Evolutionary conservation across 2,797 vertebrate species (phyloP).

Genomic region (Peromyscus melanophrys): DNA sequence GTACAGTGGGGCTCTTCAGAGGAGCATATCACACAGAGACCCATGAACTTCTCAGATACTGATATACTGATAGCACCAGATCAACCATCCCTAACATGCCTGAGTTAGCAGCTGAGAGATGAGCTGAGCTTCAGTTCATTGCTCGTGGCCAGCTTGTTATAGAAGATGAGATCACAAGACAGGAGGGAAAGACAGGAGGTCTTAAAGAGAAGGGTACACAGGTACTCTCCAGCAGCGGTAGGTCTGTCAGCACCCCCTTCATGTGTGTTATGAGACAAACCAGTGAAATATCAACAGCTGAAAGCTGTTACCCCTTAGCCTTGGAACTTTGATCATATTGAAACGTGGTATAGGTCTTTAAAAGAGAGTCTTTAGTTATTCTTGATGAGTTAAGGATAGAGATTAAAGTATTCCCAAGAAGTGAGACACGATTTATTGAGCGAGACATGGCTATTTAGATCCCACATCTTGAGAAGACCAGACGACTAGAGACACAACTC

Average conservation of each 20-base stretch:
- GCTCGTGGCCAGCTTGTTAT: background rate
- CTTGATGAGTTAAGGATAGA: background rate
- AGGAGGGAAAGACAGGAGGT: background rate
- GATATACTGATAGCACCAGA: background rate
- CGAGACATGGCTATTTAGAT: background rate
- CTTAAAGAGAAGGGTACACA: background rate
- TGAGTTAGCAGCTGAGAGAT: background rate
- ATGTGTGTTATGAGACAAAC: background rate
- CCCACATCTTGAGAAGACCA: background rate
- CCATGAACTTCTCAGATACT: too few relatives aligned
- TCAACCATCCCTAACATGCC: too few relatives aligned
- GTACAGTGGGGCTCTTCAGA: background rate
- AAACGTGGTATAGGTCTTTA: background rate
- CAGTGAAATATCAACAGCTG: background rate
- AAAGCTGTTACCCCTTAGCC: background rate
- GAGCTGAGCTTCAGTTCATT: background rate
- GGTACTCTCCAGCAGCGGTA: background rate
- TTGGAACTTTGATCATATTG: background rate
- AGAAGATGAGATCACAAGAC: background rate
- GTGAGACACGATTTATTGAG: background rate
- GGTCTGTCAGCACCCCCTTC: background rate
- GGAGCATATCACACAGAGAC: rapidly evolving
- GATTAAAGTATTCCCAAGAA: background rate
- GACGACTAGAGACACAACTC: background rate
- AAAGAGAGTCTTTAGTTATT: background rate